Evolutionary conservation across 2,113 vertebrate species (phyloP).

Genomic region (Pseudorectes ferrugineus): DNA sequence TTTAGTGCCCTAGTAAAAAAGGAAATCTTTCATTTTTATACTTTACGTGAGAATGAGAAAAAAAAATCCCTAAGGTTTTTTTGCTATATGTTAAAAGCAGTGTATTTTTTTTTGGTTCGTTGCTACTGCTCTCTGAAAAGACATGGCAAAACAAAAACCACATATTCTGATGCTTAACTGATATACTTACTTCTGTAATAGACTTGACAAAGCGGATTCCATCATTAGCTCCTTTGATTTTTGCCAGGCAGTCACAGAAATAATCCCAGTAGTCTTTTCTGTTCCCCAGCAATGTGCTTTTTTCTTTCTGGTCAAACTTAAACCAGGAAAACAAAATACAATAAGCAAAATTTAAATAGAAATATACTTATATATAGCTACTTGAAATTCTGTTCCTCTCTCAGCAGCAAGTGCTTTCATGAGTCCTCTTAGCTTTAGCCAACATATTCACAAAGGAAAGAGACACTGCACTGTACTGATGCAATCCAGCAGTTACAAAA

Average conservation of each 20-base stretch:
- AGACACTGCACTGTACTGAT: background rate
- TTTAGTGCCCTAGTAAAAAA: background rate
- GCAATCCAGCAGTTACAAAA: background rate
- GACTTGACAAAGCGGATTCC: conserved; percentile 96
- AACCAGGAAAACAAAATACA: background rate
- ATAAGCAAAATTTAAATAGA: background rate
- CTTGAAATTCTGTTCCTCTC: background rate
- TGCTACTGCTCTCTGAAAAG: background rate
- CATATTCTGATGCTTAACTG: background rate
- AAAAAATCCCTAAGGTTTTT: background rate
- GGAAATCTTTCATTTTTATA: background rate
- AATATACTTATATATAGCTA: background rate
- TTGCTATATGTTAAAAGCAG: background rate
- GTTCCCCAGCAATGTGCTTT: conserved; percentile 85
- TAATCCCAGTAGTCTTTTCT: conserved; percentile 99
- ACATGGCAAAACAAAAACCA: background rate
- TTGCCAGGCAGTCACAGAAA: conserved; percentile 92
- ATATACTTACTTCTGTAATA: conserved; percentile 84
- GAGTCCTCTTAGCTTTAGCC: background rate
- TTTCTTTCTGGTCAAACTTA: conserved; percentile 97
- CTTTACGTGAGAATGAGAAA: background rate
- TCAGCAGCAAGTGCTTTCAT: background rate
- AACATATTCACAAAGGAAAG: background rate
- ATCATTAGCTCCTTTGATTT: conserved; percentile 92
- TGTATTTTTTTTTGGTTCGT: background rate